phyloP scores from a whole-genome alignment of 1,140 invertebrate genomes.

The Pentalonia nigronervosa region DNA sequence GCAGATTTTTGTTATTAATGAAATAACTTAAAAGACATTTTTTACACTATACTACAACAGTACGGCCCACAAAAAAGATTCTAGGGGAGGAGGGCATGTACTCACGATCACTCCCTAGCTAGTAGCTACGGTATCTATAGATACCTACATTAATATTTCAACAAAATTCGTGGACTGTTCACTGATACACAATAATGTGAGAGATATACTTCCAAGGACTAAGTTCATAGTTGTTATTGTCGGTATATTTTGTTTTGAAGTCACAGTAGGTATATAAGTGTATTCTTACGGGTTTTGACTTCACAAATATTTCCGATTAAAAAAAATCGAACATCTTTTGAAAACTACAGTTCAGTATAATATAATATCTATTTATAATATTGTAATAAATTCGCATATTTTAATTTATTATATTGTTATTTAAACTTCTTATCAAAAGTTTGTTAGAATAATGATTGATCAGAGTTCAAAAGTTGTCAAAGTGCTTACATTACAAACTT shows the following conservation, averaged over 20 bases:
- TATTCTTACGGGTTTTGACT: not conserved
- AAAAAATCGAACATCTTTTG: not conserved
- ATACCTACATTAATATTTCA: not conserved
- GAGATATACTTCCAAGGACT: not conserved
- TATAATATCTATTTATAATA: not conserved
- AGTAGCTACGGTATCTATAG: too few species aligned
- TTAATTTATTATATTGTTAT: constrained; percentile 1
- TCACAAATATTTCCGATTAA: not conserved
- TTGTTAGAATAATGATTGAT: not conserved
- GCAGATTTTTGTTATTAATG: too few species aligned
- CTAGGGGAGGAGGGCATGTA: too few species aligned
- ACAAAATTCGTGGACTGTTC: not conserved
- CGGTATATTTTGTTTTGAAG: not conserved
- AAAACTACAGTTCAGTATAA: not conserved
- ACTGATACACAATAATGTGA: not conserved
- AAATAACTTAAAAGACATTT: too few species aligned
- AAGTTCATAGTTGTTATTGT: not conserved
- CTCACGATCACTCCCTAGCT: too few species aligned
- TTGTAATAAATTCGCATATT: not conserved
- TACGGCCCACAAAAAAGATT: too few species aligned
- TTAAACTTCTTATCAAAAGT: not conserved
- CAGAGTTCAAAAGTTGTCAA: not conserved
- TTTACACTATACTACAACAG: too few species aligned
- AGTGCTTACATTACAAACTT: not conserved
- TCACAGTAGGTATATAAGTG: not conserved